Percentiles rank a stretch among this genome's conserved stretches.
These are phyloP conservation scores for Diaphora mendica DNA, from an alignment of 2,888 invertebrate genomes.

Conservation along the genomic window DNA sequence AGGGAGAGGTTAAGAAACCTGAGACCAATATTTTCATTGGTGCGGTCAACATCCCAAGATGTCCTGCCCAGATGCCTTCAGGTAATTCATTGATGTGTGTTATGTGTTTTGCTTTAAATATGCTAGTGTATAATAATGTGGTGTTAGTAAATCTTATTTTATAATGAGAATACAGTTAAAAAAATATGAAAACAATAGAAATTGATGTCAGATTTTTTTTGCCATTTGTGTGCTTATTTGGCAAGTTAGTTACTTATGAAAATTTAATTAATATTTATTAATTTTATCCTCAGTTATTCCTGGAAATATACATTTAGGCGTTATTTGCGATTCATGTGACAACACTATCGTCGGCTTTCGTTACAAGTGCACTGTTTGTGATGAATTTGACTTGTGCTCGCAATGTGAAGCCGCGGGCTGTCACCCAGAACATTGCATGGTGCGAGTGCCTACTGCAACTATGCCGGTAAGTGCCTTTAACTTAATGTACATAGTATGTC, in stretches of 20 bases:
- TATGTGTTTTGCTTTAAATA: not conserved
- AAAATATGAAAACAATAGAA: not conserved
- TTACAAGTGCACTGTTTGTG: conserved; percentile 94
- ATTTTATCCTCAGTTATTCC: not conserved
- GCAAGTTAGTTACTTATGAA: not conserved
- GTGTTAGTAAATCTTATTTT: not conserved
- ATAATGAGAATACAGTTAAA: not conserved
- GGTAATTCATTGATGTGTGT: conserved; percentile 51
- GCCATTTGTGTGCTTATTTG: not conserved
- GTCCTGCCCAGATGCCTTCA: conserved; percentile 26
- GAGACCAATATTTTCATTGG: conserved; percentile 55
- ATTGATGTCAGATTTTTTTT: not conserved
- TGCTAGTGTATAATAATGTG: not conserved
- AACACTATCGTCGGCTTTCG: conserved; percentile 90
- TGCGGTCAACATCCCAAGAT: conserved; percentile 25
- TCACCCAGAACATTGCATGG: conserved; percentile 93
- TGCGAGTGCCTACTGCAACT: conserved; percentile 87
- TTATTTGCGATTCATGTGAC: conserved; percentile 92
- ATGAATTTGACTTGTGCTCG: conserved; percentile 93
- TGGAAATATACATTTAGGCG: conserved; percentile 80
- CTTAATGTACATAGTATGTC: not conserved
- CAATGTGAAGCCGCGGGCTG: conserved; percentile 89
- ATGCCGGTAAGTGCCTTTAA: conserved; percentile 70
- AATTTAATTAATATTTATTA: not conserved
- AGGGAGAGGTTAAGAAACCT: conserved; percentile 51